These are phyloP conservation scores for Pteromalus puparum DNA, from an alignment of 1,140 invertebrate species.

Conservation along the genomic window DNA sequence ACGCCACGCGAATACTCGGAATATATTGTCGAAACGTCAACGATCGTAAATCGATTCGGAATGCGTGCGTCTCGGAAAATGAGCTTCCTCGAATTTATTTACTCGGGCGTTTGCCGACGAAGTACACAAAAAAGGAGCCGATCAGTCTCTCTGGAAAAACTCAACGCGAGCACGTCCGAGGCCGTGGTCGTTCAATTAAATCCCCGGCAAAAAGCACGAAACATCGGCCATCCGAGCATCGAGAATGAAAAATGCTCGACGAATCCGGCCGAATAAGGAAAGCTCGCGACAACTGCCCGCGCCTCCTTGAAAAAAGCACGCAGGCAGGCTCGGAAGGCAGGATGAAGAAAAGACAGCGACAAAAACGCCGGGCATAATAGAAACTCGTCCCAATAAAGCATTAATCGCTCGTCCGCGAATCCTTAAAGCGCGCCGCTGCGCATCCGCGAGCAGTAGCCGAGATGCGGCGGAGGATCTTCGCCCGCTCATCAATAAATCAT, in stretches of 20 bases:
- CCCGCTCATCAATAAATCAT: constrained; percentile 52
- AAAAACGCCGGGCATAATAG: background rate
- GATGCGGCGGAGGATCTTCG: background rate
- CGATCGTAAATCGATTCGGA: background rate
- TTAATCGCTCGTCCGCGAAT: constrained; percentile 26
- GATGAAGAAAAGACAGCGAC: background rate
- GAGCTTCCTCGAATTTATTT: background rate
- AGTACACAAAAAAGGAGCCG: background rate
- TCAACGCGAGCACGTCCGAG: background rate
- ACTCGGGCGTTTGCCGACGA: too few species aligned
- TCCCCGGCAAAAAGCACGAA: constrained; percentile 33
- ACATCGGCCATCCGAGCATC: background rate
- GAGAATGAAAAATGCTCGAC: constrained; percentile 34
- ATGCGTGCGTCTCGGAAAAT: background rate
- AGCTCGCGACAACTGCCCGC: background rate
- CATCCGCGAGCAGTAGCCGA: background rate
- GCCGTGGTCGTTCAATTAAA: constrained; percentile 42
- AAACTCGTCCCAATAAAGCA: constrained; percentile 45
- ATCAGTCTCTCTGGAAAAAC: background rate
- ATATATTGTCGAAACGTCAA: background rate
- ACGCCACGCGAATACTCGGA: background rate
- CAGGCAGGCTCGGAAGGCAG: background rate
- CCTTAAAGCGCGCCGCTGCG: constrained; percentile 29
- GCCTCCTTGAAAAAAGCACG: background rate
- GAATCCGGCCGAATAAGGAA: constrained; percentile 38